Percentiles rank a stretch among this genome's conserved stretches.
These are phyloP conservation scores for Drosophila nigrodunni DNA, from an alignment of 1,140 invertebrate genomes.

Conservation along the genomic window DNA sequence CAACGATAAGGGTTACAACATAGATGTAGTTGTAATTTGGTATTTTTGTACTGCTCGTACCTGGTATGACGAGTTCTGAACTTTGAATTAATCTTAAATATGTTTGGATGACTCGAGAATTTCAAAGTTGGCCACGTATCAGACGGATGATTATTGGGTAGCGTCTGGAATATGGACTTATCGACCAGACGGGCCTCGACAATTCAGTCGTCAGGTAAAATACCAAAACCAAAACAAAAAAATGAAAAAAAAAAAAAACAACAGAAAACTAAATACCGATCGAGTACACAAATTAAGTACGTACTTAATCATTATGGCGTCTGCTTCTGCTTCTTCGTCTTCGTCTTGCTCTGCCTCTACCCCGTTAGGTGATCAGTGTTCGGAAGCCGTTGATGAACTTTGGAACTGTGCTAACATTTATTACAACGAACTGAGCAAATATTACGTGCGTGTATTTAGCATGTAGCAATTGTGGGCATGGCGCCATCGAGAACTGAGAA, in stretches of 20 bases:
- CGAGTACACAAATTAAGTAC: slow-evolving; percentile 9
- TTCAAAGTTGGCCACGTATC: slow-evolving; percentile 25
- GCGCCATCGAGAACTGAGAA: slow-evolving; percentile 27
- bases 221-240: no score
- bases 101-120: background rate
- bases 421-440: slow-evolving; percentile 45
- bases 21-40: background rate
- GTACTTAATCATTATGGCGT: slow-evolving; percentile 8
- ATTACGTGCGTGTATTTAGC: slow-evolving; percentile 45
- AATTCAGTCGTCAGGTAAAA: background rate
- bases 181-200: slow-evolving; percentile 21
- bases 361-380: slow-evolving; percentile 3
- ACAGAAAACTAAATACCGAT: no score
- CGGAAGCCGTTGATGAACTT: slow-evolving; percentile 28
- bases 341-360: background rate
- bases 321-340: slow-evolving; percentile 3
- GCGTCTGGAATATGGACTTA: slow-evolving; percentile 23
- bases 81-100: slow-evolving; percentile 26
- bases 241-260: no score
- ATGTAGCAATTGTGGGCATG: slow-evolving; percentile 18
- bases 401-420: slow-evolving; percentile 32
- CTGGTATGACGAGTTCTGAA: slow-evolving; percentile 12
- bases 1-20: slow-evolving; percentile 23
- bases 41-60: no score
- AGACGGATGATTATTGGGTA: slow-evolving; percentile 34